A percentile compares a stretch with the other conserved stretches of the same genome.
These are phyloP conservation scores for Helicoverpa armigera DNA, from an alignment of 1,140 invertebrate genomes.

Conservation along the genomic window DNA sequence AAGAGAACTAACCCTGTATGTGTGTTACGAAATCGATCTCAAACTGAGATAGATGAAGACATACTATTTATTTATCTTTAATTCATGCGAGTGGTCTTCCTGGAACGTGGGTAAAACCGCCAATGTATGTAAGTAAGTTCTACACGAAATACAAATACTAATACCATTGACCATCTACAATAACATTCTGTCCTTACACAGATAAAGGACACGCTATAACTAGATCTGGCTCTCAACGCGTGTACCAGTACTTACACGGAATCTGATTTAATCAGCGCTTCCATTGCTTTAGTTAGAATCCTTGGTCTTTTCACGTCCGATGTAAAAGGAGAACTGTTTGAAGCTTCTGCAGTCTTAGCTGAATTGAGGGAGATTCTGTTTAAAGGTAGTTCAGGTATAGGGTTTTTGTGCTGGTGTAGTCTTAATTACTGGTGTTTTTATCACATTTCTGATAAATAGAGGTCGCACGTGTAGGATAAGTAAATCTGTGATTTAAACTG, in stretches of 20 bases:
- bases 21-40: no score
- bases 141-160: background rate
- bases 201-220: slow-evolving; percentile 7
- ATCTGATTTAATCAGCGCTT: slow-evolving; percentile 9
- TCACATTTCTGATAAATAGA: no score
- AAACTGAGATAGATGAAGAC: no score
- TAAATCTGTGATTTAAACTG: no score
- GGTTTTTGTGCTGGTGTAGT: no score
- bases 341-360: background rate
- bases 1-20: no score
- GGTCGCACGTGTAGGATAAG: no score
- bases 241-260: background rate
- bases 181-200: background rate
- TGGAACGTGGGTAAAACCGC: no score
- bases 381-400: background rate
- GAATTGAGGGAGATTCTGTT: background rate
- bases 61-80: no score
- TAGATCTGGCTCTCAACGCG: slow-evolving; percentile 1
- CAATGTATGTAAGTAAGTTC: background rate
- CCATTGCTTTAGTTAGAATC: background rate
- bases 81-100: no score
- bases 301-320: slow-evolving; percentile 9
- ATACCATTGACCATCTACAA: background rate
- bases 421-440: no score
- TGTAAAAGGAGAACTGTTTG: slow-evolving; percentile 2